phyloP scores from a whole-genome alignment of 2,888 invertebrate species.

The Drosophila dives region DNA sequence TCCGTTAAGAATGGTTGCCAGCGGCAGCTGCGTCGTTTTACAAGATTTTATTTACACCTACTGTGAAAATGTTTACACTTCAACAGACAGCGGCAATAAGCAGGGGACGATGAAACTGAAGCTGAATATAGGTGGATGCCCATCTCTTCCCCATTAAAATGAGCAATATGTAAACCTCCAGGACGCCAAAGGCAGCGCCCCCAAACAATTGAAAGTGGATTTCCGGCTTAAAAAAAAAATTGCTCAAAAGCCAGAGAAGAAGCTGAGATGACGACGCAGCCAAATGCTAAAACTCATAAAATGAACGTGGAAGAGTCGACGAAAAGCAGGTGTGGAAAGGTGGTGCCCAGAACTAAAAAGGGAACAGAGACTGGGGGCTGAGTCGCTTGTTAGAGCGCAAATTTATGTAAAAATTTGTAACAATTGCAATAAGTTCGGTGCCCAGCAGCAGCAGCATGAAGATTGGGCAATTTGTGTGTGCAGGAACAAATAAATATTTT shows the following conservation, averaged over 20 bases:
- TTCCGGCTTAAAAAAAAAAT: slow-evolving; percentile 75
- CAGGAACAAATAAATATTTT: slow-evolving; percentile 72
- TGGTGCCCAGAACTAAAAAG: slow-evolving; percentile 4
- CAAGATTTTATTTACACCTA: slow-evolving; percentile 79
- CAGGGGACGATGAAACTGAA: slow-evolving; percentile 23
- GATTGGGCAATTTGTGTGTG: slow-evolving; percentile 57
- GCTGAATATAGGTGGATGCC: slow-evolving; percentile 14
- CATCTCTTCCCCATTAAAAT: slow-evolving; percentile 50
- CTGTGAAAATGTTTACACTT: slow-evolving; percentile 80
- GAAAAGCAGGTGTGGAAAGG: slow-evolving; percentile 30
- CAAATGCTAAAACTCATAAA: slow-evolving; percentile 69
- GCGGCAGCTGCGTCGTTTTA: slow-evolving; percentile 55
- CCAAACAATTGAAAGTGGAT: slow-evolving; percentile 83
- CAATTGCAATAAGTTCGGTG: slow-evolving; percentile 74
- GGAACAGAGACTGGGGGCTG: neutral
- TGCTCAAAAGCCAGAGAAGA: slow-evolving; percentile 53
- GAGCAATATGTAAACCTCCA: slow-evolving; percentile 75
- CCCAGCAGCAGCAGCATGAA: slow-evolving; percentile 35
- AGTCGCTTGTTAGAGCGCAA: slow-evolving; percentile 65
- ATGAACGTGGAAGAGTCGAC: slow-evolving; percentile 40
- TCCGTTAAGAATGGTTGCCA: slow-evolving; percentile 55
- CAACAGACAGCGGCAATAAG: slow-evolving; percentile 69
- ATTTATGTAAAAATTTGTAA: slow-evolving; percentile 81
- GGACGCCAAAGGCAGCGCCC: slow-evolving; percentile 67
- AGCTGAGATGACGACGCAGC: slow-evolving; percentile 29